phyloP scores from a whole-genome alignment of 2,888 invertebrate genomes.

The Macaria notata region DNA sequence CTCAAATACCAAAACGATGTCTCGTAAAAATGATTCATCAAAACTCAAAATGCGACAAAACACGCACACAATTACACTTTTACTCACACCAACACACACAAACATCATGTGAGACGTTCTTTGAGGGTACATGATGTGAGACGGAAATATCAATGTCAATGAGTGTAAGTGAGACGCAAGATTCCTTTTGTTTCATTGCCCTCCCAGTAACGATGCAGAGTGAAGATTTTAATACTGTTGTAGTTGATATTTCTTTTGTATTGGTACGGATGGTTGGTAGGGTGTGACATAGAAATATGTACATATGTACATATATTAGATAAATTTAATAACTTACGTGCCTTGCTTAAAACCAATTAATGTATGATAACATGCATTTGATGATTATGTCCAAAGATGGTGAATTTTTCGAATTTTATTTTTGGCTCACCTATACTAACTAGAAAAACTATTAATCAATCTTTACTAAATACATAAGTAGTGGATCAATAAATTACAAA shows the following conservation, averaged over 20 bases:
- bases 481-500: no score
- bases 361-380: no score
- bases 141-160: slow-evolving; percentile 55
- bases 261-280: slow-evolving; percentile 32
- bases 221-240: slow-evolving; percentile 75
- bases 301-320: slow-evolving; percentile 7
- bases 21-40: slow-evolving; percentile 30
- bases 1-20: slow-evolving; percentile 38
- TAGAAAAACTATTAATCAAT: no score
- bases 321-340: no score
- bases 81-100: slow-evolving; percentile 52
- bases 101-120: slow-evolving; percentile 60
- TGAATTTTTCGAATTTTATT: no score
- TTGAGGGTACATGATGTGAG: slow-evolving; percentile 67
- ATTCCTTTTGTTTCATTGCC: slow-evolving; percentile 77
- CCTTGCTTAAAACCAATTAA: no score
- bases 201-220: slow-evolving; percentile 66
- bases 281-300: slow-evolving; percentile 18
- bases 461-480: no score
- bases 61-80: slow-evolving; percentile 46
- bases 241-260: slow-evolving; percentile 58
- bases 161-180: slow-evolving; percentile 52
- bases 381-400: no score
- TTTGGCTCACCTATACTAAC: no score
- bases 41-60: slow-evolving; percentile 44